Conservation (phyloP, 2,113 vertebrate genomes). For the Sus scrofa region DNA sequence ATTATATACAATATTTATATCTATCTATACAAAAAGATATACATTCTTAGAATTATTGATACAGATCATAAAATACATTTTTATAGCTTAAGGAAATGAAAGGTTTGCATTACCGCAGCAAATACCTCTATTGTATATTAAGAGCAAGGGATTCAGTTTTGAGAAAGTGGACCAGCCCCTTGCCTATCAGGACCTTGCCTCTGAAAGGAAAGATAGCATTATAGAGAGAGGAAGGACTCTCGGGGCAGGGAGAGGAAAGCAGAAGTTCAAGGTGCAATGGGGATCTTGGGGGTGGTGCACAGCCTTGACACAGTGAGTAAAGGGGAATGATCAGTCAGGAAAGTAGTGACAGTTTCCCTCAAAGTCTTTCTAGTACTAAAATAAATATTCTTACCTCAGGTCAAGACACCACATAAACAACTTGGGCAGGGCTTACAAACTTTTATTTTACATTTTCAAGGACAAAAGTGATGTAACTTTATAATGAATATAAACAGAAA, state of each 20-base stretch:
- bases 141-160: not conserved
- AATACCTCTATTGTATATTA: not conserved
- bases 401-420: not conserved
- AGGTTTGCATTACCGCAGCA: fast-evolving
- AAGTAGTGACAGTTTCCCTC: not conserved
- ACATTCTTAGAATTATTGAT: not conserved
- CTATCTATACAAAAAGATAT: not conserved
- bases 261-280: not conserved
- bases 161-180: not conserved
- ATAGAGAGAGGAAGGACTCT: not conserved
- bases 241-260: not conserved
- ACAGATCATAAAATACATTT: not conserved
- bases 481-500: not conserved
- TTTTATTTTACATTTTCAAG: conserved; percentile 16
- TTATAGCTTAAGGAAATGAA: not conserved
- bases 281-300: fast-evolving
- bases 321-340: not conserved
- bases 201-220: not conserved
- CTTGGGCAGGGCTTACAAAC: not conserved
- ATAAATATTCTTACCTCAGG: not conserved
- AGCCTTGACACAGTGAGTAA: not conserved
- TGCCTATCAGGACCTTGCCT: not conserved
- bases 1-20: not conserved
- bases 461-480: not conserved
- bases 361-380: not conserved